Conservation (phyloP, 2,113 vertebrate genomes). For the Collichthys lucidus region DNA sequence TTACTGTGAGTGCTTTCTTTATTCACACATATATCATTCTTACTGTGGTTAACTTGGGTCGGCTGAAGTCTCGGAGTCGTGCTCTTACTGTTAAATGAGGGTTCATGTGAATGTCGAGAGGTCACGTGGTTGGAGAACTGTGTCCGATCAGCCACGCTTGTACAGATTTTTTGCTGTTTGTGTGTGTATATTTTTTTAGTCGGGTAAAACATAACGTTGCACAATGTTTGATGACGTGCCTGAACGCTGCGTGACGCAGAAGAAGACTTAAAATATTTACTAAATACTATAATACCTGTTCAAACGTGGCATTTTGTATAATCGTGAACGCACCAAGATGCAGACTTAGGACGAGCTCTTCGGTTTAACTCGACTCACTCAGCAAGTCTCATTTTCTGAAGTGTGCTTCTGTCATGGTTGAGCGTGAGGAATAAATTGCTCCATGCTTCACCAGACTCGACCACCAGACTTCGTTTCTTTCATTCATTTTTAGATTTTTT, state of each 20-base stretch:
- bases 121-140: conserved; percentile 30
- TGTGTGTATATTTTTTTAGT: conserved; percentile 79
- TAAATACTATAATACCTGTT: conserved; percentile 59
- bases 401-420: conserved; percentile 71
- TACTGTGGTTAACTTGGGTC: conserved; percentile 51
- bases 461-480: conserved; percentile 70
- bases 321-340: conserved; percentile 66
- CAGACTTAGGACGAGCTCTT: conserved; percentile 40
- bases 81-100: conserved; percentile 43
- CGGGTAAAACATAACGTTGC: conserved; percentile 75
- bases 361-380: conserved; percentile 27
- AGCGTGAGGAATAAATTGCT: conserved; percentile 81
- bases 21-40: conserved; percentile 52
- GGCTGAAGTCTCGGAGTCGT: conserved; percentile 44
- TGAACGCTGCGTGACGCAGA: conserved; percentile 77
- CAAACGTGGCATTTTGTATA: conserved; percentile 67
- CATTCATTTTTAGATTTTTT: conserved; percentile 7
- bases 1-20: conserved; percentile 59
- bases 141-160: conserved; percentile 56
- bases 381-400: conserved; percentile 52
- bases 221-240: conserved; percentile 82
- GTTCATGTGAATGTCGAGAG: conserved; percentile 70
- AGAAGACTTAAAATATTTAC: conserved; percentile 68
- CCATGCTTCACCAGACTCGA: conserved; percentile 68
- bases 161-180: conserved; percentile 63